Evolutionary conservation across 2,797 vertebrate species (phyloP).

Genomic region (Halcyon leucocephala): DNA sequence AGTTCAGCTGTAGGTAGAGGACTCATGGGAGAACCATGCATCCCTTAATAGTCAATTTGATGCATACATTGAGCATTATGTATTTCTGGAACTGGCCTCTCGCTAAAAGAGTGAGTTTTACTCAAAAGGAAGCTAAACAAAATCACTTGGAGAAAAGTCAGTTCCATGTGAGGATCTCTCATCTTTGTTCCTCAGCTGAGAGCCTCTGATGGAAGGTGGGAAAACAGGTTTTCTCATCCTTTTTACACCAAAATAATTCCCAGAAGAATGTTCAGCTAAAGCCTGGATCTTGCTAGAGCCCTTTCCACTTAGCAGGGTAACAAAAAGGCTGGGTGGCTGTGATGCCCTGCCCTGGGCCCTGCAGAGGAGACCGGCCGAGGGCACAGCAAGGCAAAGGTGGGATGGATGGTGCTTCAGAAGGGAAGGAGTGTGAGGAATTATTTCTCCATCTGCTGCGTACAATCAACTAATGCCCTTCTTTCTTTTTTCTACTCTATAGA

Average conservation of each 20-base stretch:
- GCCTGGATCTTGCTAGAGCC: background rate
- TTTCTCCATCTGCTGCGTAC: background rate
- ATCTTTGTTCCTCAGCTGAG: background rate
- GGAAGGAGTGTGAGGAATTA: background rate
- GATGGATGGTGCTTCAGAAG: background rate
- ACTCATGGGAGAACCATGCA: background rate
- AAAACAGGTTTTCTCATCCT: background rate
- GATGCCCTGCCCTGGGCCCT: background rate
- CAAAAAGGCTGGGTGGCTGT: background rate
- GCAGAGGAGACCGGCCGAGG: background rate
- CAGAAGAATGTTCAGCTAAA: background rate
- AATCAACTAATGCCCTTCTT: background rate
- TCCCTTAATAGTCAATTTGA: background rate
- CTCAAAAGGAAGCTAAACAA: background rate
- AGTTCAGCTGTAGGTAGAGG: background rate
- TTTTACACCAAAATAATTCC: background rate
- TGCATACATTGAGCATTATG: fast-evolving
- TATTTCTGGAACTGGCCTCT: background rate
- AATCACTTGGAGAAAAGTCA: background rate
- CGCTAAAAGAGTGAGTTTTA: background rate
- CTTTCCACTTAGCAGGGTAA: background rate
- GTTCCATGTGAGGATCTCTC: background rate
- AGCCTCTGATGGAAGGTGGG: background rate
- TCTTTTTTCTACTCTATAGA: background rate
- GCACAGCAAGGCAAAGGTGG: background rate